Conservation (phyloP, 2,113 vertebrate species). For the Prunella fulvescens region DNA sequence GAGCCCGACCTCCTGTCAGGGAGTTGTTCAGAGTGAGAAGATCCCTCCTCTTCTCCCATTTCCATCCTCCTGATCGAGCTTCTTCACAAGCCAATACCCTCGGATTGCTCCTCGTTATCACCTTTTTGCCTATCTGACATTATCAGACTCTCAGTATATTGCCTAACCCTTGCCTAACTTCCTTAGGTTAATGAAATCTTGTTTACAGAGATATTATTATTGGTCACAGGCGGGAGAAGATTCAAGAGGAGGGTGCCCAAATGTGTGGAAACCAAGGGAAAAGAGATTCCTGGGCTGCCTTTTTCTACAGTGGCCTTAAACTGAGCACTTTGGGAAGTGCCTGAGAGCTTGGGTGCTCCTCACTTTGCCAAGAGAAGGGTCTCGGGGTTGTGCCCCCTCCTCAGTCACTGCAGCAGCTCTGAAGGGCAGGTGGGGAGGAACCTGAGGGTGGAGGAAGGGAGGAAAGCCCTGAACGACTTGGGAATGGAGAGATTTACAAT, state of each 20-base stretch:
- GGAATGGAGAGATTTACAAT: background rate
- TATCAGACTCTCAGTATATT: too few relatives aligned
- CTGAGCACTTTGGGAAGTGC: background rate
- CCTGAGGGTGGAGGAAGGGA: background rate
- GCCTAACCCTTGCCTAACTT: background rate
- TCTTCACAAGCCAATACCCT: background rate
- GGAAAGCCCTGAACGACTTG: background rate
- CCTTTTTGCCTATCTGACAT: background rate
- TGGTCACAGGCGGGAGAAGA: background rate
- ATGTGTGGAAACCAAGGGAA: background rate
- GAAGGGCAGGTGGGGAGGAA: background rate
- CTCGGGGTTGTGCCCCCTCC: fast-evolving
- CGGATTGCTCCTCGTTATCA: background rate
- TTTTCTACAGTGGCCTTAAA: background rate
- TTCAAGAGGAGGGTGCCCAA: fast-evolving
- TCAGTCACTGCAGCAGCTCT: background rate
- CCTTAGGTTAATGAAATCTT: fast-evolving
- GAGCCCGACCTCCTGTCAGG: fast-evolving
- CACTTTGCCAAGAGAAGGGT: background rate
- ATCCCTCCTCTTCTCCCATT: background rate
- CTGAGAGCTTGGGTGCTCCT: background rate
- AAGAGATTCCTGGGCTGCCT: background rate
- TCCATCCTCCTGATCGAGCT: background rate
- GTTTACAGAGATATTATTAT: background rate
- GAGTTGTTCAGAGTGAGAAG: background rate